Conservation (phyloP, 2,113 vertebrate genomes). For the Haplotaxodon microlepis region DNA sequence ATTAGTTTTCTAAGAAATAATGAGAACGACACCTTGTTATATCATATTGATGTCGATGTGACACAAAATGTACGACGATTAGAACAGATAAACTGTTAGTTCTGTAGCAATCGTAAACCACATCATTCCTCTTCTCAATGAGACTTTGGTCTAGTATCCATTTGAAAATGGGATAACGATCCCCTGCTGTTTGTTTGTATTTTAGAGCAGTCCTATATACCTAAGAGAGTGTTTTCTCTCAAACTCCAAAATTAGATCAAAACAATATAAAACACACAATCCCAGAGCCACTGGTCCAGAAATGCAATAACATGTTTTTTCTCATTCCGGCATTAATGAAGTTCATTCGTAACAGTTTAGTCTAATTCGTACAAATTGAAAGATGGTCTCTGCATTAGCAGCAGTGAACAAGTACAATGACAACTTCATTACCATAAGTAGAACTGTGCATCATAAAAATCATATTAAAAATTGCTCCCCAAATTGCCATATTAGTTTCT, state of each 20-base stretch:
- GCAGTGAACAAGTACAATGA: constrained; percentile 96
- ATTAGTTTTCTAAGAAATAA: background rate
- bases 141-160: constrained; percentile 44
- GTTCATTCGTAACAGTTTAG: constrained; percentile 78
- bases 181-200: constrained; percentile 68
- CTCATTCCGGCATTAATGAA: constrained; percentile 74
- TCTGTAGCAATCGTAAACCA: constrained; percentile 33
- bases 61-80: constrained; percentile 40
- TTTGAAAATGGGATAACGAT: constrained; percentile 50
- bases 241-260: constrained; percentile 65
- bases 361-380: constrained; percentile 83
- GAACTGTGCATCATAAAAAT: constrained; percentile 96
- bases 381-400: constrained; percentile 85
- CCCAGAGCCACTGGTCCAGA: constrained; percentile 63
- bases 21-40: constrained; percentile 34
- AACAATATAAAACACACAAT: constrained; percentile 66
- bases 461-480: constrained; percentile 99
- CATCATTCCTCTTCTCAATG: constrained; percentile 54
- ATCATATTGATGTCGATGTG: constrained; percentile 31
- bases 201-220: constrained; percentile 44
- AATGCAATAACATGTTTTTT: constrained; percentile 64
- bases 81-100: constrained; percentile 34
- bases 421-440: constrained; percentile 99
- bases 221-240: constrained; percentile 53
- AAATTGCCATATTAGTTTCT: constrained; percentile 98